Evolutionary conservation across 1,140 invertebrate species (phyloP).

Genomic region (Cecropterus lyciades): DNA sequence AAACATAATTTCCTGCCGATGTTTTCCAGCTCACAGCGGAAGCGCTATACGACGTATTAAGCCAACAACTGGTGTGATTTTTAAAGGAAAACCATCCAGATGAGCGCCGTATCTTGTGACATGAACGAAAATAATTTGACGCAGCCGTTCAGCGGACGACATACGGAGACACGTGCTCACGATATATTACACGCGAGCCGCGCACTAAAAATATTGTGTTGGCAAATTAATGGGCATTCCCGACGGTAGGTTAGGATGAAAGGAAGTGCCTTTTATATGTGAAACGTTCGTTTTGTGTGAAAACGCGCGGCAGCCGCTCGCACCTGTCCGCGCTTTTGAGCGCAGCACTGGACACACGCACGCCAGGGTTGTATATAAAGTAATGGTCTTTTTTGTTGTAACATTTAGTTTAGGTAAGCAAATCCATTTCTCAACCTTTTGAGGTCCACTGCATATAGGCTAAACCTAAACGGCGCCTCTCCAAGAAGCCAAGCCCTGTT

Average conservation of each 20-base stretch:
- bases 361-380: slow-evolving; percentile 41
- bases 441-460: no score
- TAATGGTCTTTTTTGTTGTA: neutral
- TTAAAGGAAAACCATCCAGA: slow-evolving; percentile 82
- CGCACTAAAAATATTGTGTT: slow-evolving; percentile 84
- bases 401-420: no score
- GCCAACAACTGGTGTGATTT: slow-evolving; percentile 76
- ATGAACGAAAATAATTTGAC: slow-evolving; percentile 84
- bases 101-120: slow-evolving; percentile 82
- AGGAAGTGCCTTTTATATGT: slow-evolving; percentile 83
- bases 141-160: slow-evolving; percentile 77
- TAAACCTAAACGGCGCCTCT: no score
- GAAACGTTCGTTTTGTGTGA: slow-evolving; percentile 83
- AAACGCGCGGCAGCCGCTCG: slow-evolving; percentile 78
- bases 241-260: slow-evolving; percentile 80
- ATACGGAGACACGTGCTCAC: slow-evolving; percentile 82
- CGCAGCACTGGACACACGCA: slow-evolving; percentile 35
- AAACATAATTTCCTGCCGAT: neutral
- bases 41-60: slow-evolving; percentile 66
- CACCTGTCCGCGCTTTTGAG: slow-evolving; percentile 77
- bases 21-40: slow-evolving; percentile 54
- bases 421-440: no score
- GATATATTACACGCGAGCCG: slow-evolving; percentile 83
- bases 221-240: slow-evolving; percentile 84
- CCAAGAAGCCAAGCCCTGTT: no score